phyloP scores from a whole-genome alignment of 2,113 vertebrate genomes.

The Mus pahari region DNA sequence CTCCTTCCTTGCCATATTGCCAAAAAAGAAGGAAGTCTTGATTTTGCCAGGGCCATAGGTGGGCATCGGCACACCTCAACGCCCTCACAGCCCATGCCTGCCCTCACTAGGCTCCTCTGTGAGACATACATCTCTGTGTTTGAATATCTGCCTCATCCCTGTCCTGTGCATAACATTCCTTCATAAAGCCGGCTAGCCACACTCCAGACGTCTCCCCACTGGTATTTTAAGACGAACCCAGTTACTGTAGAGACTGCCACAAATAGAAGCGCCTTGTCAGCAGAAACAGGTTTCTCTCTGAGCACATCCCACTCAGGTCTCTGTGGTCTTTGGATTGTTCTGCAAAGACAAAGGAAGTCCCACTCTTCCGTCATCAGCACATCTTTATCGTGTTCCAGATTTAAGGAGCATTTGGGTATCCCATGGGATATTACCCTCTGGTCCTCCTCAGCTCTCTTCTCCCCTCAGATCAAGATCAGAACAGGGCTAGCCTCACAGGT shows the following conservation, averaged over 20 bases:
- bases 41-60: slow-evolving; percentile 79
- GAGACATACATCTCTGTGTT: slow-evolving; percentile 69
- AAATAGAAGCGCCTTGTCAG: slow-evolving; percentile 75
- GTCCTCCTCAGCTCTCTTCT: slow-evolving; percentile 66
- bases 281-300: slow-evolving; percentile 44
- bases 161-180: slow-evolving; percentile 76
- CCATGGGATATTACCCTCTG: slow-evolving; percentile 77
- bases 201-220: slow-evolving; percentile 84
- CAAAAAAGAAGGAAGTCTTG: slow-evolving; percentile 82
- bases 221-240: slow-evolving; percentile 79
- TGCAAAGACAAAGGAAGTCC: slow-evolving; percentile 54
- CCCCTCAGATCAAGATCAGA: slow-evolving; percentile 73
- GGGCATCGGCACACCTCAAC: slow-evolving; percentile 72
- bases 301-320: not conserved
- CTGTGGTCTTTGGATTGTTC: slow-evolving; percentile 49
- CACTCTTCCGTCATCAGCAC: not conserved
- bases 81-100: slow-evolving; percentile 68
- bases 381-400: slow-evolving; percentile 72
- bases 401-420: slow-evolving; percentile 73
- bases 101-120: slow-evolving; percentile 61
- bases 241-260: slow-evolving; percentile 68
- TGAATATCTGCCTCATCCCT: slow-evolving; percentile 72
- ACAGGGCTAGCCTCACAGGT: slow-evolving; percentile 75
- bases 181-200: slow-evolving; percentile 50
- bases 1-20: slow-evolving; percentile 81